phyloP scores from a whole-genome alignment of 2,113 vertebrate genomes.

The Rhabdornis inornatus region DNA sequence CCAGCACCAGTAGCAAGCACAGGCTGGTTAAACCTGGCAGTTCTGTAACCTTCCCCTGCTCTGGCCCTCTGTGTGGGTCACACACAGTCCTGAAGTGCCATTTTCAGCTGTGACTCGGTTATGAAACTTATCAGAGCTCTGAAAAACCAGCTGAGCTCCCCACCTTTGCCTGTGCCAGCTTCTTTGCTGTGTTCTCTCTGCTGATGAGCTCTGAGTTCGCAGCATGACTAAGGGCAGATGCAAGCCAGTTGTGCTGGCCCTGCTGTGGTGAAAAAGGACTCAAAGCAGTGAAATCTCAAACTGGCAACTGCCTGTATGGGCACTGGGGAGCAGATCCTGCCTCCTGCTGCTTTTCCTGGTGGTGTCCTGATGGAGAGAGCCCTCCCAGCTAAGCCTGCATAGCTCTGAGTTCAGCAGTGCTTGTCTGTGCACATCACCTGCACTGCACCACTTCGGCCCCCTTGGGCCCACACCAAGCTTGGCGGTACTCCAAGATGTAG shows the following conservation, averaged over 20 bases:
- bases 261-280: background rate
- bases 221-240: background rate
- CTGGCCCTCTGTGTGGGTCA: background rate
- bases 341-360: background rate
- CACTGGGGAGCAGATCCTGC: background rate
- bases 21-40: background rate
- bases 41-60: background rate
- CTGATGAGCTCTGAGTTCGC: background rate
- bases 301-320: background rate
- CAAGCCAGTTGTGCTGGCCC: background rate
- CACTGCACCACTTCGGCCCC: background rate
- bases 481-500: background rate
- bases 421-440: background rate
- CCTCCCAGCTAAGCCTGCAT: background rate
- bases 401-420: background rate
- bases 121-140: background rate
- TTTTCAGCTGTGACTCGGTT: background rate
- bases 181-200: background rate
- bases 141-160: background rate
- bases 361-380: background rate
- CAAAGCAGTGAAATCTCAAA: background rate
- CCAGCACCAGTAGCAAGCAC: background rate
- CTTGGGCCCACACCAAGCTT: background rate
- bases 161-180: background rate
- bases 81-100: background rate